Evolutionary conservation across 2,797 vertebrate genomes (phyloP), one percentile per base, ranked within the genome.

Genomic region (Bufotes viridis): DNA sequence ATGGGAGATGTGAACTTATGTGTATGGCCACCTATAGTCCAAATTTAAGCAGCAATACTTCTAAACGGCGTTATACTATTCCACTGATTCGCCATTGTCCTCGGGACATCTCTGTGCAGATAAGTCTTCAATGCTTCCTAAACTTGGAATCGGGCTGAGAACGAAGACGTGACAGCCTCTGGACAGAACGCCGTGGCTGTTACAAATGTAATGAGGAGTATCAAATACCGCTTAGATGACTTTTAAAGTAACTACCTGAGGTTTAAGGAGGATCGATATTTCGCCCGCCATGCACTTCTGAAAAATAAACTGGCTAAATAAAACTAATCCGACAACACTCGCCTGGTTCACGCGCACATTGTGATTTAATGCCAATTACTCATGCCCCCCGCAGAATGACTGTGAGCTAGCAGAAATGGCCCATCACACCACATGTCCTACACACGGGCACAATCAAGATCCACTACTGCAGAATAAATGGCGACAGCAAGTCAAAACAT

Each of bases 241-340:
- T 76, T 85, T n/a, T 65, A n/a, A 76, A 53, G 83, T 65, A 85
- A 76, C 83, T 85, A 85, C 72, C 72, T 78, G 83, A 63, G 83
- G 70, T 78, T 63, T 85, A 78, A 78, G 72, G 58, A 78, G 83
- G 72, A 85, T 85, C 83, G 65, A 85, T 85, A 85, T 26, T 75
- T 84, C 42, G 17, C 83, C 83, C 26, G 72, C 83, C 70, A 75
- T 26, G 83, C 83, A 76, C 83, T 85, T 85, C 72, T 85, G 83
- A 85, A 51, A 85, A 85, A 85, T 85, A 85, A 85, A 85, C 72
- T 42, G 83, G 15, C 83, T 53, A 85, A 85, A 85, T 85, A 85
- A 85, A 85, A 85, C 83, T 63, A 76, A 85, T 85, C 57, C 49
- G 83, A 85, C 83, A 78, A 75, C 8, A 1, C 10, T 78, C 83